Base-by-base conservation (phyloP, 2,797 vertebrate species). In the Gallinago nigripennis region DNA sequence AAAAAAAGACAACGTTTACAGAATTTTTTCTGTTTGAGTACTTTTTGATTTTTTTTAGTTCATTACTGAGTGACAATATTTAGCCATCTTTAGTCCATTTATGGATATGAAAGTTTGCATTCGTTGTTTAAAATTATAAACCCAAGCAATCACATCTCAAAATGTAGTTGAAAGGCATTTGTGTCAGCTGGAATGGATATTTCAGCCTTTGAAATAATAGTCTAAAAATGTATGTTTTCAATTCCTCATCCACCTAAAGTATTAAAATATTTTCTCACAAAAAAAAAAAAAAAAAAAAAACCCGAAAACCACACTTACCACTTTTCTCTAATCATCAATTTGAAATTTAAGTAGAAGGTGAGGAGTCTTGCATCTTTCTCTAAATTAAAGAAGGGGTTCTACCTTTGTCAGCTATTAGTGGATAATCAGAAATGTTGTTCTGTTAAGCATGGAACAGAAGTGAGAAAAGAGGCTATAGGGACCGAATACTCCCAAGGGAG, bases 21-120 rank as follows among this genome's bases (percentile, higher is more conserved):
- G 24, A 81, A 60, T 2, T 4, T 43, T 58, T 63, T 68, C 8
- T 64, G 6, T 23, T 39, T 46, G 4, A 25, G 6, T 33, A 2
- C 0, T 21, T 51, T 63, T 28, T 30, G 0, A 13, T 41, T 35
- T 33, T 33, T 80, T 64, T 80, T 57, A 28, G 6, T 43, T 77
- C 5, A 54, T 13, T 33, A 45, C 9, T 75, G 33, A 50, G 3
- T 43, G 11, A 57, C 86, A 82, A 19, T 35, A 79, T 15, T 18
- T 58, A 20, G 5, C 4, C 15, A 35, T 6, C 4, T 56, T 88
- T 71, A 53, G 61, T 89, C 21, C 1, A 16, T 56, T 53, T 72
- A 41, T 61, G 4, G 0, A 1, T 72, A 45, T 45, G 37, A 16
- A 1, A 39, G 7, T 30, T 51, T 69, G 0, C 4, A 45, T 56